Base-by-base conservation (phyloP, 2,888 invertebrate species). In the Phalera bucephala region DNA sequence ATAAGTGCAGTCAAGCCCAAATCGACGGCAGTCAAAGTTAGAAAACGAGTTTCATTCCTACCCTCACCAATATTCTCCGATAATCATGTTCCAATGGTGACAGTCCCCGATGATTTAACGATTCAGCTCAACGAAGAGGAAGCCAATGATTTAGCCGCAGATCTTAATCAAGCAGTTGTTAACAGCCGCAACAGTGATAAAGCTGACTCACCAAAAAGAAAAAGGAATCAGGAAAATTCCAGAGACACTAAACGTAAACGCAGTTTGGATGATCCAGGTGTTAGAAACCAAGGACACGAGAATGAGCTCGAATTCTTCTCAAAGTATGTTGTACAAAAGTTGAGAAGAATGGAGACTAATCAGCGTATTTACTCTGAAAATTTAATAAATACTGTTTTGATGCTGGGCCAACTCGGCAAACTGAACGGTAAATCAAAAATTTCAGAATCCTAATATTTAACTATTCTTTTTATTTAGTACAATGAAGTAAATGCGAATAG, bases 361-460 rank as follows among this genome's bases (percentile, higher is more conserved):
- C 89, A 89, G 43, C 80, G 89, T 34, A 89, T 89, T 50, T 89
- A 88, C 58, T 86, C 89, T 8, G 89, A 89, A 56, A 89, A 89
- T 54, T 68, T 89, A 59, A 88, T 89, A n/a, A 88, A 89, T 40
- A 88, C 89, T 36, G 87, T 86, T 2, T 73, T 89, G 2, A 89
- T 89, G 89, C 52, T 89, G 12, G 89, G 89, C 22, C 89, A 89
- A 58, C 71, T 89, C 8, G 78, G 79, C 5, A 77, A 80, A 65
- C 60, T 89, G 15, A 83, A 80, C 62, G 86, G 79, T 6, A 89
- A 88, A 74, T 83, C 83, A 17, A 88, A 86, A 68, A 76, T 89
- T 52, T 40, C 53, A 31, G 82, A 85, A 45, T 46, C 57, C 56
- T 71, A 70, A 69, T 60, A 47, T 37, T 42, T 47, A 35, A 40